Percentiles rank a stretch among this genome's conserved stretches.
phyloP scores from a whole-genome alignment of 2,797 vertebrate genomes.

The Urocyon cinereoargenteus region DNA sequence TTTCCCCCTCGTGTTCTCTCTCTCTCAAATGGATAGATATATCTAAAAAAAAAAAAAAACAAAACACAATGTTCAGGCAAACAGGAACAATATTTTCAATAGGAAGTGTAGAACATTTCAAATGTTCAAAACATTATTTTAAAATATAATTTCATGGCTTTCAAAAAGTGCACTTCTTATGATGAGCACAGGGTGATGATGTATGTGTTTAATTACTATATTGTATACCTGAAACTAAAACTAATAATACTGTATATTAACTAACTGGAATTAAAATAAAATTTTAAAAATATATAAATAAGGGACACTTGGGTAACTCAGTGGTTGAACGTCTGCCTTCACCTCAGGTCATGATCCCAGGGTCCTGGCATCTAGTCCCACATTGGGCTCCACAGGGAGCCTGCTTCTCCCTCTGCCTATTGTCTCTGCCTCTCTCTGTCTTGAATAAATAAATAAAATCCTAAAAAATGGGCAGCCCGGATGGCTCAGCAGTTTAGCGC shows the following conservation, averaged over 20 bases:
- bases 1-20: not conserved
- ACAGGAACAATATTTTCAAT: not conserved
- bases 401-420: no score
- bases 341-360: no score
- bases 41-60: not conserved
- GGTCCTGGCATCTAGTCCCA: no score
- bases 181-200: not conserved
- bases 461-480: no score
- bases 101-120: not conserved
- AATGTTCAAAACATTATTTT: not conserved
- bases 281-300: not conserved
- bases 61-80: not conserved
- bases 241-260: not conserved
- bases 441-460: no score
- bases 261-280: not conserved
- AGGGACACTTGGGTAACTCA: no score
- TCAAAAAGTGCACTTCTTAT: not conserved
- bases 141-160: not conserved
- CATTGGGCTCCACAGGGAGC: no score
- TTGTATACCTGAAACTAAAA: not conserved
- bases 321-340: no score
- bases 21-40: not conserved
- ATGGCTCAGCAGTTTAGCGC: no score
- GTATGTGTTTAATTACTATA: not conserved
- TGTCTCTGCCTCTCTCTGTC: no score